Base-by-base conservation (phyloP, 2,797 vertebrate genomes). In the Sebastes itinus region DNA sequence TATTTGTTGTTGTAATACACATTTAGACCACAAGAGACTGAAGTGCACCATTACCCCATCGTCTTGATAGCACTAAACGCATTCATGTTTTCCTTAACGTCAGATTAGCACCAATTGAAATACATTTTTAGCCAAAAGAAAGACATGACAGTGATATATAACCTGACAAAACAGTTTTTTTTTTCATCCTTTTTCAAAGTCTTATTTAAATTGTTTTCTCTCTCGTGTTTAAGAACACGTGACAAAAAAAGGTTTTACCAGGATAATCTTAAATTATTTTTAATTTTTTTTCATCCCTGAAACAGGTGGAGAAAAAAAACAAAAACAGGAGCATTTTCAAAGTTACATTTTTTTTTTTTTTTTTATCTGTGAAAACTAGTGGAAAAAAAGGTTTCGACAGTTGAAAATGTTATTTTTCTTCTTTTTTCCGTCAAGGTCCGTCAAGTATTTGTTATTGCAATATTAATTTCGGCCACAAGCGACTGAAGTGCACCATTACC, bases 301-400 rank as follows among this genome's bases (percentile, higher is more conserved):
- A 27, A 60, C 18, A 27, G 58, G 8, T 59, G 27, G 16, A 42
- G 38, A 42, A 42, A 42, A 12, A 42, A 13, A 38, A 35, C 1
- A 1, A 14, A 38, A 38, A 35, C 10, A 35, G 1, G 35, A 38
- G 0, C 0, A 38, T 13, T 38, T 38, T 38, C 35, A 0, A 38
- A 38, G 35, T 38, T 38, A 38, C 0, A 2, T 35, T 35, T 35
- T 35, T 32, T 13, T 0, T 3, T 10, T 12, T 35, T 35, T 35
- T 13, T 13, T 12, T 2, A 35, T 5, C 4, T 38, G 12, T 38
- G 35, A 38, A 38, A 38, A 13, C 12, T 38, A 12, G 12, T 38
- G 55, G 12, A 3, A 13, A 7, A 25, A 23, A 14, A 6, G 1
- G 5, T 56, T 14, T 56, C 3, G 13, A 1, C 22, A 14, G 54